These are phyloP conservation scores for Ophonus ardosiacus DNA, from an alignment of 2,888 invertebrate genomes.

Conservation along the genomic window DNA sequence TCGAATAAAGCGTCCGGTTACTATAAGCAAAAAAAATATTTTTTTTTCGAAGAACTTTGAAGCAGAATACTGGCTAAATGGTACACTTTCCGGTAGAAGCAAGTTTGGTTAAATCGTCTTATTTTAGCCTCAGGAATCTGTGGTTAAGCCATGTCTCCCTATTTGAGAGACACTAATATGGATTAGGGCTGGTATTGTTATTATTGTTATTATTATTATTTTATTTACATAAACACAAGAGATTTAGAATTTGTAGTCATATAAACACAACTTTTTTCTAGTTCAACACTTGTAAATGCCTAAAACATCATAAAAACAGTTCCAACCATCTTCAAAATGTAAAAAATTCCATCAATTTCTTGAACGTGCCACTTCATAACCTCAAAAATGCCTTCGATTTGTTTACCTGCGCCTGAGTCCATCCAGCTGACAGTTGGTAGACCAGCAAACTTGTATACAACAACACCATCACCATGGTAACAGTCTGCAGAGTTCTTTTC, in stretches of 20 bases:
- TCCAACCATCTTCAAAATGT: conserved; percentile 3
- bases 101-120: too few relatives aligned
- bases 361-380: too few relatives aligned
- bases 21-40: too few relatives aligned
- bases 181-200: too few relatives aligned
- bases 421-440: conserved; percentile 73
- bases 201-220: too few relatives aligned
- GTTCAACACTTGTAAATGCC: neutral
- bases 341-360: neutral
- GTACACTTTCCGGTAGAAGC: too few relatives aligned
- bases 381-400: neutral
- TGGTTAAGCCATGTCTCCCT: too few relatives aligned
- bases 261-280: neutral
- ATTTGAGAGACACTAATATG: too few relatives aligned
- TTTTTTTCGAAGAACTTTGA: too few relatives aligned
- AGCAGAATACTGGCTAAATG: too few relatives aligned
- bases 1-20: too few relatives aligned
- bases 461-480: conserved; percentile 71
- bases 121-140: too few relatives aligned
- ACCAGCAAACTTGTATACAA: conserved; percentile 73
- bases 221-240: neutral
- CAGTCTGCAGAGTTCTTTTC: conserved; percentile 69
- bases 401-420: conserved; percentile 56
- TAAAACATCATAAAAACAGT: conserved; percentile 24
- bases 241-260: neutral